Evolutionary conservation across 2,113 vertebrate genomes (phyloP).

Genomic region (Cephalopholis sonnerati): DNA sequence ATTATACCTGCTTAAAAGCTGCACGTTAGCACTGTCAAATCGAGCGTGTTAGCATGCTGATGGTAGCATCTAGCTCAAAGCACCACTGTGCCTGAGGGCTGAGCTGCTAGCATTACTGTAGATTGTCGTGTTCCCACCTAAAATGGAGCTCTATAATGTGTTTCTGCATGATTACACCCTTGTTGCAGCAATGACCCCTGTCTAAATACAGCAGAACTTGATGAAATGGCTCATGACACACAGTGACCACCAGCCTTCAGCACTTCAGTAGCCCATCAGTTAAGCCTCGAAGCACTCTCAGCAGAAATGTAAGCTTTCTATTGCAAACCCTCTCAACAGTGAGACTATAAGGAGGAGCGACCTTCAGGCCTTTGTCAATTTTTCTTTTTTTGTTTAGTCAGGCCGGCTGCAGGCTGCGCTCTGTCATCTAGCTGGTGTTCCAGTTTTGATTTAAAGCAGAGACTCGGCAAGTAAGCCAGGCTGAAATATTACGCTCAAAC

Average conservation of each 20-base stretch:
- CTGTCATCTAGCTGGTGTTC: constrained; percentile 61
- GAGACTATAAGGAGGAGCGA: constrained; percentile 44
- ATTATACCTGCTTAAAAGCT: not conserved
- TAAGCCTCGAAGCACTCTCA: constrained; percentile 38
- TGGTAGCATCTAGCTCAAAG: not conserved
- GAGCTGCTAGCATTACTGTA: not conserved
- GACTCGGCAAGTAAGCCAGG: constrained; percentile 61
- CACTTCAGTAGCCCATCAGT: constrained; percentile 39
- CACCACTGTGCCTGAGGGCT: not conserved
- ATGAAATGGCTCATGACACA: constrained; percentile 13
- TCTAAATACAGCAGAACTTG: constrained; percentile 8
- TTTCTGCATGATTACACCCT: not conserved
- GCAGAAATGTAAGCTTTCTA: constrained; percentile 21
- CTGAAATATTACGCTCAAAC: constrained; percentile 79
- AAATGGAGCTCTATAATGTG: not conserved
- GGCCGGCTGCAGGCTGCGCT: constrained; percentile 66
- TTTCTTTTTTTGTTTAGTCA: constrained; percentile 81
- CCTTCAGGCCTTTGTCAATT: constrained; percentile 59
- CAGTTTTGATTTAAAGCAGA: constrained; percentile 78
- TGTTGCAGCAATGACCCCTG: not conserved
- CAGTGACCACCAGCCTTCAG: not conserved
- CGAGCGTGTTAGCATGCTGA: not conserved
- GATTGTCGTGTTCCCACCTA: not conserved
- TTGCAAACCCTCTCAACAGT: constrained; percentile 35
- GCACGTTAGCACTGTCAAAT: not conserved